phyloP scores from a whole-genome alignment of 2,888 invertebrate species.

The Cantharis lateralis region DNA sequence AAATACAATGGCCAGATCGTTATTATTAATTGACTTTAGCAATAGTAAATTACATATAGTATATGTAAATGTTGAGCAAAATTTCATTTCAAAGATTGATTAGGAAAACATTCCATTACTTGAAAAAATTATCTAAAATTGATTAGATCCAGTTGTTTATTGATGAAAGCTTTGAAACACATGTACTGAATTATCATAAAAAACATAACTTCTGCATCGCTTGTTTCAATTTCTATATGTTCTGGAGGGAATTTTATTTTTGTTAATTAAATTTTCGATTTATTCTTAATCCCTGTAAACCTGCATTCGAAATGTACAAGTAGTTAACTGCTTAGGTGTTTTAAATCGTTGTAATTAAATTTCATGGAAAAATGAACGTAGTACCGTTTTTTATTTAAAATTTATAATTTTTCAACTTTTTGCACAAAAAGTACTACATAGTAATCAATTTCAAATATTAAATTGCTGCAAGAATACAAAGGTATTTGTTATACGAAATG shows the following conservation, averaged over 20 bases:
- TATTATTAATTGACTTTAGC: too few species aligned
- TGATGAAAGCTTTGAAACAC: background rate
- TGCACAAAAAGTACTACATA: too few species aligned
- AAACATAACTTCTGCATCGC: background rate
- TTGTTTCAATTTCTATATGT: background rate
- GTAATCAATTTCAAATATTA: too few species aligned
- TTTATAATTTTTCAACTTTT: background rate
- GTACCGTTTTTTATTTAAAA: background rate
- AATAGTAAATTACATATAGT: too few species aligned
- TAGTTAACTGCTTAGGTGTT: background rate
- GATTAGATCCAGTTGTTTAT: background rate
- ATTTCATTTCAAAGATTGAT: too few species aligned
- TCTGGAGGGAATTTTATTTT: background rate
- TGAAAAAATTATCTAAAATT: background rate
- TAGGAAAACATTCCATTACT: too few species aligned
- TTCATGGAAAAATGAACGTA: background rate
- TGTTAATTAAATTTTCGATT: background rate
- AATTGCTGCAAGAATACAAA: too few species aligned
- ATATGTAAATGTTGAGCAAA: too few species aligned
- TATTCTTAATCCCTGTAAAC: background rate
- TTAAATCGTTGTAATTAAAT: background rate
- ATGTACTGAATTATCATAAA: background rate
- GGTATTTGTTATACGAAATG: too few species aligned
- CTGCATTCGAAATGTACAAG: background rate
- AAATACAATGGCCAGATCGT: too few species aligned